Base-by-base conservation (phyloP, 2,888 invertebrate species). In the Lucinisca nassula region DNA sequence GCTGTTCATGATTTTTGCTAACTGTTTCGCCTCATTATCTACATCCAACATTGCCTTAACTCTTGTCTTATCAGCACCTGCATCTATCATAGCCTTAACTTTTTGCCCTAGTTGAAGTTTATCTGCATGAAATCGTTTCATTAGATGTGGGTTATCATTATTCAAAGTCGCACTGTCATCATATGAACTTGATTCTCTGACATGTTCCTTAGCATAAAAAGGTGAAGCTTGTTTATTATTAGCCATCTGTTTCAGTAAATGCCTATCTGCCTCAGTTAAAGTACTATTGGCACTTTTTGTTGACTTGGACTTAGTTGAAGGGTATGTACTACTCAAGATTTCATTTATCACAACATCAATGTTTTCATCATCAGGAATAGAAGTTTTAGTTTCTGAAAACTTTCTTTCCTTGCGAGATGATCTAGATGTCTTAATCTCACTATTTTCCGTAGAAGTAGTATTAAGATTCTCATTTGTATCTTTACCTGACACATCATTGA, bases 311-410 rank as follows among this genome's bases (percentile, higher is more conserved):
- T 85, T 87, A 30, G 90, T 75, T 24, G 92, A 92, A 0, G 93
- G 88, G 30, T 90, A 90, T 12, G 93, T 94, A 55, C 91, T 91
- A 61, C 91, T 95, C 24, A 95, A 85, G 49, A 95, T 95, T 82
- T 95, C 95, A 67, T 95, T 94, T 79, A 95, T 94, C n/a, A 93
- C 94, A 40, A 93, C 93, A 77, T 94, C 92, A 49, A 95, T 91
- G 51, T 94, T 92, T 32, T 93, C 92, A 58, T 93, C 91, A 38
- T 90, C 85, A 24, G 79, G 73, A 40, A 86, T 80, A 32, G 87
- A 88, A 76, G 76, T 84, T 77, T 91, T 93, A 10, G 91, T 90
- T 85, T 94, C 93, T 27, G 93, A 93, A 83, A 93, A 94, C 74
- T 90, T 93, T 51, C 92, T 91, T 74, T 93, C 93, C 67, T 90